Percentiles rank a stretch among this genome's conserved stretches.
These are phyloP conservation scores for Steinernema hermaphroditum DNA, from an alignment of 2,888 invertebrate genomes.

Conservation along the genomic window DNA sequence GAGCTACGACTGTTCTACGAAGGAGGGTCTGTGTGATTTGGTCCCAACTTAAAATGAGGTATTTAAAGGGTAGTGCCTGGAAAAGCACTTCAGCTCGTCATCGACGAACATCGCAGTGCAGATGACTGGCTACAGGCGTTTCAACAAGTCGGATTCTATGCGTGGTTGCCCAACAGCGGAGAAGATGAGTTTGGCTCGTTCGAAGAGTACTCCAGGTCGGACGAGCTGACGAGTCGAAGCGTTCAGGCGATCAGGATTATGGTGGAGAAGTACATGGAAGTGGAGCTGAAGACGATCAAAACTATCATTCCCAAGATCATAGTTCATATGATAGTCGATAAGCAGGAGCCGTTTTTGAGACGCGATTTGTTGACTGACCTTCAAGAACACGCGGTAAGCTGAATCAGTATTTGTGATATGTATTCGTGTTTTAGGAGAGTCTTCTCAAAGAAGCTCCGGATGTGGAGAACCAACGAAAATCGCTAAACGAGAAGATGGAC, in stretches of 20 bases:
- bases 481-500: background rate
- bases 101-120: no score
- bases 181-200: background rate
- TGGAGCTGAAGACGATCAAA: constrained; percentile 9
- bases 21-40: no score
- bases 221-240: background rate
- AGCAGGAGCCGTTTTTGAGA: background rate
- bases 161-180: background rate
- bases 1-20: no score
- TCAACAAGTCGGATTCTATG: background rate
- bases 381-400: background rate
- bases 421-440: background rate
- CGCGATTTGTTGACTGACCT: background rate
- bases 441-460: background rate
- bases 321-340: background rate
- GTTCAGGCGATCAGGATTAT: background rate
- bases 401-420: background rate
- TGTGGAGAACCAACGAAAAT: background rate
- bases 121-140: background rate
- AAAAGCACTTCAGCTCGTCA: no score
- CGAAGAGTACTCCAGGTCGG: background rate
- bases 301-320: constrained; percentile 15
- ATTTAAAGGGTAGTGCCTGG: no score
- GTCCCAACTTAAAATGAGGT: no score
- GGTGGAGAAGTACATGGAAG: background rate